Base-by-base conservation (phyloP, 1,140 invertebrate species). In the Phymorhynchus buccinoides region DNA sequence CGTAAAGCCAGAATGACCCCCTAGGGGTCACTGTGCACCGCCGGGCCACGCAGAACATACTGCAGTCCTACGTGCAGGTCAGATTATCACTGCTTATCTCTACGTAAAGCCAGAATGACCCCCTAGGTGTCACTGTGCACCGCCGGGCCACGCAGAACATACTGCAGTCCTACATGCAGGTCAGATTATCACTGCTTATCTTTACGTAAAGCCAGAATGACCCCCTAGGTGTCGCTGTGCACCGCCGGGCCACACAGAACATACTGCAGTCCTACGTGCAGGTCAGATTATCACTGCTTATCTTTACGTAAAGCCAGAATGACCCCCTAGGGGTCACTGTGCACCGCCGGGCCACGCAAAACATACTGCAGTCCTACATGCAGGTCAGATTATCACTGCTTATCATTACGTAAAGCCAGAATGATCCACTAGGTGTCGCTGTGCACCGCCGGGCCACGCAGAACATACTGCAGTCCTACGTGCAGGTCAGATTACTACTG, bases 311-410 rank as follows among this genome's bases (percentile, higher is more conserved):
- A n/a, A n/a, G n/a, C n/a, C 66, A 44, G 18, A 39, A 78, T 68
- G 78, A 62, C 44, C 42, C 37, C 7, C 39, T 80, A 3, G 2
- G 39, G 41, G 27, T 44, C 52, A 27, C 73, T 32, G 56, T 48
- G 56, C 9, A 71, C 32, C 52, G 9, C 77, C 85, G 75, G 52
- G 37, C 84, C 52, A 75, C 81, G 35, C 56, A 82, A 27, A 86
- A 85, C 81, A 79, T 85, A 39, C 80, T 88, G 7, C 84, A 91
- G 84, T 88, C 86, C 32, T 90, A 90, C 71, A 87, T 90, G 3
- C 62, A 66, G 62, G 62, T 66, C 22, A n/a, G n/a, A n/a, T n/a
- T n/a, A n/a, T n/a, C n/a, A n/a, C n/a, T n/a, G n/a, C n/a, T n/a
- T n/a, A n/a, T n/a, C n/a, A n/a, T n/a, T n/a, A n/a, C n/a, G n/a